Evolutionary conservation across 37 sponge, comb jelly and placozoan species (phyloP).

Genomic region (Ianthella basta): DNA sequence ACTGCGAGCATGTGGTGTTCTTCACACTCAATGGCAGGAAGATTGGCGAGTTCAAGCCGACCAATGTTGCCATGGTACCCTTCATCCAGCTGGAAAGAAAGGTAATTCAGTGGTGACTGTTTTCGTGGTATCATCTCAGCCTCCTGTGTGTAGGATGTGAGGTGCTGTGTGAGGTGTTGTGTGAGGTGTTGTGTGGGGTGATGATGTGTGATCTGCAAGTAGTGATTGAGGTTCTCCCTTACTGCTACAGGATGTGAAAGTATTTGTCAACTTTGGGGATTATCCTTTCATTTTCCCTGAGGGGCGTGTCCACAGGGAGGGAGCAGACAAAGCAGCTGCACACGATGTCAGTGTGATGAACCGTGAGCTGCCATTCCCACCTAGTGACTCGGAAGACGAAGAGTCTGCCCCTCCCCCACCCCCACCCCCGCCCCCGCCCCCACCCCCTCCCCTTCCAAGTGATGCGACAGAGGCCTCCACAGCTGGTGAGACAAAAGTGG

Average conservation of each 20-base stretch:
- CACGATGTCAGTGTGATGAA: constrained; percentile 71
- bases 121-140: neutral
- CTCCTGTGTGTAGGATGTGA: neutral
- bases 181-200: neutral
- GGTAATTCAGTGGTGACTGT: constrained; percentile 34
- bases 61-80: constrained; percentile 74
- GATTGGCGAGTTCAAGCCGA: constrained; percentile 48
- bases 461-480: neutral
- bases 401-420: neutral
- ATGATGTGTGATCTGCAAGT: neutral
- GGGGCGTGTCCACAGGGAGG: constrained; percentile 80
- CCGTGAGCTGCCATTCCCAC: constrained; percentile 73
- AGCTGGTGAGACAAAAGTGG: neutral
- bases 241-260: constrained; percentile 59
- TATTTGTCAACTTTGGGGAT: constrained; percentile 92
- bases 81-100: constrained; percentile 87
- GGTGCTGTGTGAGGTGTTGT: neutral
- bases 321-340: constrained; percentile 58
- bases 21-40: constrained; percentile 89
- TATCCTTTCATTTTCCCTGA: constrained; percentile 74
- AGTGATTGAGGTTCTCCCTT: neutral
- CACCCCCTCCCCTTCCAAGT: neutral
- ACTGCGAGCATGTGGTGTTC: constrained; percentile 64
- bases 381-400: constrained; percentile 38
- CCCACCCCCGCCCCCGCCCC: neutral